These are phyloP conservation scores for Eupeodes latifasciatus DNA, from an alignment of 2,888 invertebrate species.

Conservation along the genomic window DNA sequence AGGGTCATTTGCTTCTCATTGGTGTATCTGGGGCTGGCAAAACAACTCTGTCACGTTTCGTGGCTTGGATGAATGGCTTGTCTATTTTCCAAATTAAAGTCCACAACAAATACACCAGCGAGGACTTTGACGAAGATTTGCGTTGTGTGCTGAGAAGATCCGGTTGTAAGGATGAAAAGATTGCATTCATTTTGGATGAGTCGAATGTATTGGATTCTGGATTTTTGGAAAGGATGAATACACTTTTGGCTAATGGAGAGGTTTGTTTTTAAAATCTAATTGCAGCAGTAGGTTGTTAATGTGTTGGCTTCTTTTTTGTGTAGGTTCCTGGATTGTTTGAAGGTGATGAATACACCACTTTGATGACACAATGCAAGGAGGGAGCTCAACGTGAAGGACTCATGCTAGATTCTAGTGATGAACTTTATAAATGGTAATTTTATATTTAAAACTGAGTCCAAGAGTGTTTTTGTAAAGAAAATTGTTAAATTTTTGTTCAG, in stretches of 20 bases:
- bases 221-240: constrained; percentile 99
- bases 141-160: constrained; percentile 93
- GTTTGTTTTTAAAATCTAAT: constrained; percentile 77
- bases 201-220: constrained; percentile 99
- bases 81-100: constrained; percentile 99
- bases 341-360: constrained; percentile 98
- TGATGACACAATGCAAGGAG: constrained; percentile 99
- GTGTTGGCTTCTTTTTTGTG: constrained; percentile 65
- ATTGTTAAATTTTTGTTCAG: constrained; percentile 47
- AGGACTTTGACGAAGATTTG: constrained; percentile 99
- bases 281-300: constrained; percentile 68
- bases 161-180: constrained; percentile 98
- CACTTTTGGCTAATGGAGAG: constrained; percentile 98
- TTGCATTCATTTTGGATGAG: constrained; percentile 99
- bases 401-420: constrained; percentile 99
- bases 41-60: constrained; percentile 99
- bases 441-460: no score
- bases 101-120: constrained; percentile 99
- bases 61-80: constrained; percentile 99
- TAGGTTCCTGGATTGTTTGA: constrained; percentile 95
- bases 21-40: constrained; percentile 99
- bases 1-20: constrained; percentile 98
- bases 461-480: no score
- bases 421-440: constrained; percentile 96
- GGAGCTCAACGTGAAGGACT: constrained; percentile 98